Base-by-base conservation (phyloP, 2,888 invertebrate genomes). In the Mimas tiliae region DNA sequence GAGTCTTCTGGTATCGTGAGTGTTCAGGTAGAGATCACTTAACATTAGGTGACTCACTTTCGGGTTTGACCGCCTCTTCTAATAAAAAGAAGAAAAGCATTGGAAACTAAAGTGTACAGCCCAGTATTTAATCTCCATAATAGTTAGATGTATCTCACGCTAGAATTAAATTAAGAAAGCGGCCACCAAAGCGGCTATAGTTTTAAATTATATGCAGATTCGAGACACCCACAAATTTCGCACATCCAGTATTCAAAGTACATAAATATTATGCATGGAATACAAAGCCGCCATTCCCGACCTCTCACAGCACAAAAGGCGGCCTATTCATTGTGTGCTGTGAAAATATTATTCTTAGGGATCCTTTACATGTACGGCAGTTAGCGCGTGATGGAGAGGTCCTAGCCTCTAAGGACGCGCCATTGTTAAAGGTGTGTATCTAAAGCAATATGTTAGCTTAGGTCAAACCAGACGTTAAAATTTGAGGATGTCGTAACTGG, bases 281-380 rank as follows among this genome's bases (percentile, higher is more conserved):
- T 45, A 70, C 65, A 71, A 71, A 69, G 69, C 63, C 53, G 50
- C 63, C 63, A 62, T 67, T 62, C 68, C 69, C 75, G 68, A 74
- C 67, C 69, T 68, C 55, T n/a, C 27, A 63, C 38, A 58, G 65
- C 66, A 76, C 74, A 79, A 77, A 76, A 68, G 72, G 63, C 67
- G 47, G 55, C 62, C 62, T 34, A 51, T 65, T 74, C 76, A 75
- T 79, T 79, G 76, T 74, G 73, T 73, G 70, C 71, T 71, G 65
- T 71, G 73, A 78, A 78, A 80, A 80, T 79, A 78, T 78, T 79
- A 79, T 78, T 78, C 73, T 69, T 65, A 62, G 66, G 62, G 70
- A 72, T 72, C 72, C 70, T 72, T 76, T 69, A 74, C 74, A 69
- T 72, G 72, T 65, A 65, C 68, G 69, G 70, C 71, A 75, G 71